Conservation (phyloP, 1,140 invertebrate genomes). For the Hylaeus anthracinus region DNA sequence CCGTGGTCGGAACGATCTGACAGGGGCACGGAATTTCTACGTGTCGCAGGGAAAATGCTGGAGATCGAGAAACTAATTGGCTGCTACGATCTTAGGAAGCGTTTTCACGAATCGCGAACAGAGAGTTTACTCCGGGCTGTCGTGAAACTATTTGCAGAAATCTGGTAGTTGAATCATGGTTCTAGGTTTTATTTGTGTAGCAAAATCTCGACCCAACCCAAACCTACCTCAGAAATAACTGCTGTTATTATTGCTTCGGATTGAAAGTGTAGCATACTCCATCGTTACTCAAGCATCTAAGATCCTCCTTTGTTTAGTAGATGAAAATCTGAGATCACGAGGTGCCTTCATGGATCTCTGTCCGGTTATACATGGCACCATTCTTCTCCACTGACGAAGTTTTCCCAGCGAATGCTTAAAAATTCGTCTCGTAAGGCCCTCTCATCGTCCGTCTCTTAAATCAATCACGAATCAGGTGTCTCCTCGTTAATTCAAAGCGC, state of each 20-base stretch:
- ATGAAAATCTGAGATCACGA: too few relatives aligned
- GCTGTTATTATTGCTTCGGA: too few relatives aligned
- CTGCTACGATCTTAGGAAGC: not conserved
- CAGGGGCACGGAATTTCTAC: not conserved
- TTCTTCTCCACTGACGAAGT: too few relatives aligned
- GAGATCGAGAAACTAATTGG: not conserved
- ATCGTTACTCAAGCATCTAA: too few relatives aligned
- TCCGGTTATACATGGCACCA: too few relatives aligned
- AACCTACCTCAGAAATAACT: too few relatives aligned
- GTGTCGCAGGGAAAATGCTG: not conserved
- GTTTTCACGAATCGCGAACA: not conserved
- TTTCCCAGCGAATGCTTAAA: not conserved
- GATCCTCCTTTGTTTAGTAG: too few relatives aligned
- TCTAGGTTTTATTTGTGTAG: too few relatives aligned
- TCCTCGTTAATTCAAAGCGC: constrained; percentile 38
- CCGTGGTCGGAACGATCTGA: not conserved
- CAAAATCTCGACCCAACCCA: too few relatives aligned
- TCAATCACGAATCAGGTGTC: constrained; percentile 11
- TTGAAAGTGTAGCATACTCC: too few relatives aligned
- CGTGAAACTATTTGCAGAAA: not conserved
- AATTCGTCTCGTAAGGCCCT: not conserved
- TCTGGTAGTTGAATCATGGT: not conserved
- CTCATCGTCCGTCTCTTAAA: constrained; percentile 4
- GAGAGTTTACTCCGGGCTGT: not conserved
- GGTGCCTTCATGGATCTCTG: not conserved